Conservation (phyloP, 1,140 invertebrate species). For the Drosophila lacertosa region DNA sequence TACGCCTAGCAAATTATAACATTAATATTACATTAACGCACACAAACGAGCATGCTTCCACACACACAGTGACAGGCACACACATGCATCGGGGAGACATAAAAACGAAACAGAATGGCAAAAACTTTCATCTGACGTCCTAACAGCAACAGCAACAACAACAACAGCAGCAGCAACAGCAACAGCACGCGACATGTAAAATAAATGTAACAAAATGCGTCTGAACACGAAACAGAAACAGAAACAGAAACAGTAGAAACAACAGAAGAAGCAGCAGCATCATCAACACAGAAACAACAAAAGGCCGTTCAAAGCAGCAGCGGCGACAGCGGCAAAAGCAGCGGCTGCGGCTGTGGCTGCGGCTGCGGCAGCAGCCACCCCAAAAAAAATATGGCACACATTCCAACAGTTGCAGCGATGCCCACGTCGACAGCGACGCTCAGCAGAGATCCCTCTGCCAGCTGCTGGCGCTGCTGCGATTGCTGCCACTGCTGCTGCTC, state of each 20-base stretch:
- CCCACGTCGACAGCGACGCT: conserved; percentile 25
- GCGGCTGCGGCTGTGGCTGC: conserved; percentile 23
- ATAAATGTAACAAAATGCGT: conserved; percentile 68
- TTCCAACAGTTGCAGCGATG: conserved; percentile 77
- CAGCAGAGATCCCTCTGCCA: conserved; percentile 49
- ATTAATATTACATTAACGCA: conserved; percentile 81
- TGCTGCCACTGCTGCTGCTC: conserved; percentile 34
- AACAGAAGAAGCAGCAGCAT: conserved; percentile 16
- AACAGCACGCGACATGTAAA: conserved; percentile 53
- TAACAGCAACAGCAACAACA: conserved; percentile 40
- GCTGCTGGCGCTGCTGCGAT: conserved; percentile 21
- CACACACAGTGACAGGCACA: conserved; percentile 26
- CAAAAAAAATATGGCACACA: conserved; percentile 72
- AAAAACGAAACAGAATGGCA: conserved; percentile 59
- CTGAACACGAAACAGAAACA: conserved; percentile 36
- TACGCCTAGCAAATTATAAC: conserved; percentile 72
- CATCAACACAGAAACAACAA: conserved; percentile 58
- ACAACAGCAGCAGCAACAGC: too few relatives aligned
- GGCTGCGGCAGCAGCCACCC: conserved; percentile 52
- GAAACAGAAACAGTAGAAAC: conserved; percentile 17
- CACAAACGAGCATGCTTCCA: conserved; percentile 34
- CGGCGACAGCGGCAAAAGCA: conserved; percentile 5
- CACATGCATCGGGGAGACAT: conserved; percentile 74
- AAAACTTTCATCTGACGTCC: conserved; percentile 65
- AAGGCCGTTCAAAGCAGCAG: conserved; percentile 10